A percentile compares a stretch with the other conserved stretches of the same genome.
phyloP scores from a whole-genome alignment of 2,113 vertebrate species.

The Thryonomys swinderianus region DNA sequence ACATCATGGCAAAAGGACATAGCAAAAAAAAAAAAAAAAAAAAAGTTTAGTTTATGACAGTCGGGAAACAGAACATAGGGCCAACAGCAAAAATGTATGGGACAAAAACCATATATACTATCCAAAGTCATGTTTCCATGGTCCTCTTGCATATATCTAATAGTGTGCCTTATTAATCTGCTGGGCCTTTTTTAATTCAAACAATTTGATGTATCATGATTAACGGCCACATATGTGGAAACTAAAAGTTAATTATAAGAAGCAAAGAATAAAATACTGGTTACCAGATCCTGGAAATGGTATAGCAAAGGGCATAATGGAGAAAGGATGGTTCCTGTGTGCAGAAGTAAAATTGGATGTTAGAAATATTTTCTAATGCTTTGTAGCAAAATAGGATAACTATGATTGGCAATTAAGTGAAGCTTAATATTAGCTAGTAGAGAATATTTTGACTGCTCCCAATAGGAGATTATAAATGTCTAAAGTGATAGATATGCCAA shows the following conservation, averaged over 20 bases:
- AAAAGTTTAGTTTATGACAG: background rate
- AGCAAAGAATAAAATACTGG: background rate
- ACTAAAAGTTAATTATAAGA: background rate
- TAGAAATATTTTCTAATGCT: background rate
- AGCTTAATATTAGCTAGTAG: background rate
- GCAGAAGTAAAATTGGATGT: background rate
- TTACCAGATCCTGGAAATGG: background rate
- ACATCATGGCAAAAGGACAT: background rate
- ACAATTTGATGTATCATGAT: background rate
- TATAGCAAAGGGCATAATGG: fast-evolving
- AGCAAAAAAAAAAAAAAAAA: background rate
- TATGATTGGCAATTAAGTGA: background rate
- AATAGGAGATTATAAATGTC: background rate
- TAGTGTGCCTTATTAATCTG: background rate
- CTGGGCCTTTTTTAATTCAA: background rate
- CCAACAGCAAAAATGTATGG: background rate
- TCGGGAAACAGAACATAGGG: background rate
- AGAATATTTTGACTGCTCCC: background rate
- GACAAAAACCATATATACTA: background rate
- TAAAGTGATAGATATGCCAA: background rate
- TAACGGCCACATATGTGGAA: background rate
- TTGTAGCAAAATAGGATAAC: background rate
- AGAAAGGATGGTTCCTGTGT: background rate
- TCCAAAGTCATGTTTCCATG: background rate
- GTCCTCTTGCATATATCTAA: background rate